A percentile compares a stretch with the other conserved stretches of the same genome.
Conservation (phyloP, 2,797 vertebrate species). For the Cygnus olor region DNA sequence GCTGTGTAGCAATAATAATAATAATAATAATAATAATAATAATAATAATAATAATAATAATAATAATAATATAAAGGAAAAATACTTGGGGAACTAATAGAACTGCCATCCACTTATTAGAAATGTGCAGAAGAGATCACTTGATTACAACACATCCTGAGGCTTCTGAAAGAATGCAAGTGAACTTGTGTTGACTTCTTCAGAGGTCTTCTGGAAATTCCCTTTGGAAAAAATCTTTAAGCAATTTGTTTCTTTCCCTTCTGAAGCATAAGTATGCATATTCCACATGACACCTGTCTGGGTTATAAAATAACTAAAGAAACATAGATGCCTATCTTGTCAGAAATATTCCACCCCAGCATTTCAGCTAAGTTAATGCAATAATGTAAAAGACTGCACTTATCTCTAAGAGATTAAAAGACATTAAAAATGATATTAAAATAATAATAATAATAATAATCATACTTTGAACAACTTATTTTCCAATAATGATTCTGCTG, state of each 20-base stretch:
- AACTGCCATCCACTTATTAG: not conserved
- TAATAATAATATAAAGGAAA: no score
- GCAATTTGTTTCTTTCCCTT: not conserved
- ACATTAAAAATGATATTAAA: no score
- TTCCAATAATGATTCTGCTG: not conserved
- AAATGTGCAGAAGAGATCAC: not conserved
- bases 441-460: no score
- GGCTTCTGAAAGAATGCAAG: not conserved
- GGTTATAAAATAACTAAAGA: not conserved
- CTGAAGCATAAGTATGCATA: not conserved
- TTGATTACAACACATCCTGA: not conserved
- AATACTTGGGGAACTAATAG: not conserved
- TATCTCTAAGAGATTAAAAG: not conserved
- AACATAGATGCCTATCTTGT: not conserved
- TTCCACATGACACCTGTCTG: not conserved
- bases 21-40: no score
- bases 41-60: no score
- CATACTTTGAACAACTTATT: not conserved
- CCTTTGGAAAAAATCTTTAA: not conserved
- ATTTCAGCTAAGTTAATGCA: not conserved
- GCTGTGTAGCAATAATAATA: not conserved
- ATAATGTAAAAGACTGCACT: not conserved
- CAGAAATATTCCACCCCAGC: not conserved
- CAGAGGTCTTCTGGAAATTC: not conserved
- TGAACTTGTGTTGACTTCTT: not conserved